A percentile compares a stretch with the other conserved stretches of the same genome.
Conservation (phyloP, 2,888 invertebrate genomes). For the Apoderus coryli region DNA sequence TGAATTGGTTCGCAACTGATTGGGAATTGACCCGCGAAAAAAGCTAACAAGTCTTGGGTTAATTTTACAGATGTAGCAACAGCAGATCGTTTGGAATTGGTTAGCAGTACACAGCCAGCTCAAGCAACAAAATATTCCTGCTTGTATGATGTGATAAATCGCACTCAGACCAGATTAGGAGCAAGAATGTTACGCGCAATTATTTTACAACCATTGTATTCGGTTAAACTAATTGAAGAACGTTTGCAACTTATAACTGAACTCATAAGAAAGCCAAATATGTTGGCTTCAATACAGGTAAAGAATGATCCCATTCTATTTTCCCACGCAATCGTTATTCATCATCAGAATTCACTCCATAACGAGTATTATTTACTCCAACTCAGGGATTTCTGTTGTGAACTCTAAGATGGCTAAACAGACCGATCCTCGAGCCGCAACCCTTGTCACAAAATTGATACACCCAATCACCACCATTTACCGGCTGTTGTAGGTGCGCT, state of each 20-base stretch:
- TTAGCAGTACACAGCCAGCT: constrained; percentile 37
- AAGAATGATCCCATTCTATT: constrained; percentile 7
- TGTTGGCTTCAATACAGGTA: constrained; percentile 42
- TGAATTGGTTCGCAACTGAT: too few species aligned
- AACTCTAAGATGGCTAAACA: too few species aligned
- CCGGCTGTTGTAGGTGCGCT: too few species aligned
- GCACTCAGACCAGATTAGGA: constrained; percentile 60
- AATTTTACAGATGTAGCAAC: constrained; percentile 63
- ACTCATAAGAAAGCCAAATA: constrained; percentile 49
- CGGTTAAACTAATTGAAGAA: constrained; percentile 46
- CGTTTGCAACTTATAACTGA: constrained; percentile 66
- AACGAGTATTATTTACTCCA: too few species aligned
- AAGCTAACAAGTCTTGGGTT: too few species aligned
- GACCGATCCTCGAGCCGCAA: too few species aligned
- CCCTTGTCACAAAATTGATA: neutral
- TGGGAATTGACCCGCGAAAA: too few species aligned
- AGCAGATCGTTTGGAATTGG: constrained; percentile 60
- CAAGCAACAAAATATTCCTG: constrained; percentile 33
- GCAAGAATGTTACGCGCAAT: constrained; percentile 62
- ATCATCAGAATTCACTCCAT: too few species aligned
- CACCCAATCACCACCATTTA: neutral
- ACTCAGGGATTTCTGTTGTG: too few species aligned
- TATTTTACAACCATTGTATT: constrained; percentile 66
- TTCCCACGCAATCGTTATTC: too few species aligned
- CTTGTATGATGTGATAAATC: constrained; percentile 51